Percentiles rank a stretch among this genome's conserved stretches.
These are phyloP conservation scores for Ancistrus triradiatus DNA, from an alignment of 2,113 vertebrate species.

Conservation along the genomic window DNA sequence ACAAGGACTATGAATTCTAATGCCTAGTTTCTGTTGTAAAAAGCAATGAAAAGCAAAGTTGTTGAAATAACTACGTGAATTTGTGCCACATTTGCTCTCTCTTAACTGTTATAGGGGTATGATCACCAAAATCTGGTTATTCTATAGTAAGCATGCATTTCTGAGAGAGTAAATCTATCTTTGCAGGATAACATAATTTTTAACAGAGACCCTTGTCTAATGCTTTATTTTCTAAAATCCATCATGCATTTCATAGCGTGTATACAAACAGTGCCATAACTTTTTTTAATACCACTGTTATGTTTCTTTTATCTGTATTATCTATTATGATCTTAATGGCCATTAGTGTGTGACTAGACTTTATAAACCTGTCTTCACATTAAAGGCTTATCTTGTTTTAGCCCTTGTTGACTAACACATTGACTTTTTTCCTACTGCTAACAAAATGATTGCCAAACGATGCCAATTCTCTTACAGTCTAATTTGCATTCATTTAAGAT, in stretches of 20 bases:
- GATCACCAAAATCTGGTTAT: neutral
- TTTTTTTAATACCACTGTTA: slow-evolving; percentile 36
- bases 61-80: slow-evolving; percentile 10
- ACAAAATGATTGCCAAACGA: too few relatives aligned
- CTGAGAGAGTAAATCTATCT: slow-evolving; percentile 10
- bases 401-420: too few relatives aligned
- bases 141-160: slow-evolving; percentile 3
- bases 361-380: too few relatives aligned
- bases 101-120: neutral
- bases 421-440: too few relatives aligned
- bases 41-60: neutral
- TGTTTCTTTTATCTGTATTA: neutral
- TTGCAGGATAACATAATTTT: slow-evolving; percentile 21
- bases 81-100: neutral
- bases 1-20: slow-evolving; percentile 24
- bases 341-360: too few relatives aligned
- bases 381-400: too few relatives aligned
- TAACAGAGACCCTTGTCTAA: slow-evolving; percentile 3
- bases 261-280: slow-evolving; percentile 30
- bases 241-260: slow-evolving; percentile 10
- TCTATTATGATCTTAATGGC: too few relatives aligned
- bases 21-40: neutral
- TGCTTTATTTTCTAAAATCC: slow-evolving; percentile 36
- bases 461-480: too few relatives aligned
- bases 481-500: too few relatives aligned